phyloP scores from a whole-genome alignment of 2,797 vertebrate species.

The Lutjanus campechanus region DNA sequence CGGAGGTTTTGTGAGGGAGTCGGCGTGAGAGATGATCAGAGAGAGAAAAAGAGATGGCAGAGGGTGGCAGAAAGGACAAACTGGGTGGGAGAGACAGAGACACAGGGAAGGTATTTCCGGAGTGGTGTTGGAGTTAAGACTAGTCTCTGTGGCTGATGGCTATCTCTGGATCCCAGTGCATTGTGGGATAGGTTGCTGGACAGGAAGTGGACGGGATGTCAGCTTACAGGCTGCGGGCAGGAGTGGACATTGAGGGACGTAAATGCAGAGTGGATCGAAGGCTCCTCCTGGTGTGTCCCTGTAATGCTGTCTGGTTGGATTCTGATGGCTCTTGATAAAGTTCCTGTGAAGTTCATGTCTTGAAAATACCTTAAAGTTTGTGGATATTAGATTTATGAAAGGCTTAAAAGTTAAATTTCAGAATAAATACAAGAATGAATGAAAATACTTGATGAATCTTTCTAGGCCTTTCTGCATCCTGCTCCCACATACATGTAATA shows the following conservation, averaged over 20 bases:
- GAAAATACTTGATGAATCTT: background rate
- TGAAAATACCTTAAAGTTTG: background rate
- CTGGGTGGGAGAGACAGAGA: slow-evolving; percentile 69
- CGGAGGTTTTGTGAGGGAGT: slow-evolving; percentile 10
- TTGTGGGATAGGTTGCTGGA: slow-evolving; percentile 71
- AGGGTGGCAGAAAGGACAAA: slow-evolving; percentile 60
- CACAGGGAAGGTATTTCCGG: slow-evolving; percentile 84
- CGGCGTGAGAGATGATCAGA: slow-evolving; percentile 12
- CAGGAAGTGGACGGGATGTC: slow-evolving; percentile 73
- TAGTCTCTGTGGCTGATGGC: slow-evolving; percentile 73
- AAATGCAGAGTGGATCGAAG: slow-evolving; percentile 45
- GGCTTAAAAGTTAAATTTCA: background rate
- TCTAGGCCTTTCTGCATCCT: background rate
- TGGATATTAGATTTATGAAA: background rate
- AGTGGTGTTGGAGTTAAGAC: slow-evolving; percentile 74
- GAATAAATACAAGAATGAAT: too few species aligned
- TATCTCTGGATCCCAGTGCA: slow-evolving; percentile 76
- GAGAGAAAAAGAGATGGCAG: slow-evolving; percentile 33
- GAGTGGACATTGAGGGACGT: slow-evolving; percentile 23
- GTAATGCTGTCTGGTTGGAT: slow-evolving; percentile 24
- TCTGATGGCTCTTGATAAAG: background rate
- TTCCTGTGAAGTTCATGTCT: slow-evolving; percentile 1
- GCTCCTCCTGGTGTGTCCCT: slow-evolving; percentile 62
- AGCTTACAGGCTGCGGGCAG: slow-evolving; percentile 44
- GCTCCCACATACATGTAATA: background rate